A percentile compares a stretch with the other conserved stretches of the same genome.
Conservation (phyloP, 1,140 invertebrate genomes). For the Drosophila tropicalis region DNA sequence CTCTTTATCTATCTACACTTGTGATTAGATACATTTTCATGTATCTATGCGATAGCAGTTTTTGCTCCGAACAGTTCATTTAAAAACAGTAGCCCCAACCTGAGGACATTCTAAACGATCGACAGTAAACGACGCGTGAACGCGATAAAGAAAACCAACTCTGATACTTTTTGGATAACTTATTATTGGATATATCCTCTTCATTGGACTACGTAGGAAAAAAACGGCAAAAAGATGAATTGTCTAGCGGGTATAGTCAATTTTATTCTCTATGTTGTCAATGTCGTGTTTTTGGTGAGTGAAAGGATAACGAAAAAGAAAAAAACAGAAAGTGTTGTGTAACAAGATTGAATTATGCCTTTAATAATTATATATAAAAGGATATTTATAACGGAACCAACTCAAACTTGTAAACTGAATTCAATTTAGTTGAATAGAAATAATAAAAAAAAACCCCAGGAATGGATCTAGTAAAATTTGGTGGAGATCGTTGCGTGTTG, state of each 20-base stretch:
- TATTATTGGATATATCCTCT: not conserved
- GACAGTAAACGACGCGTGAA: slow-evolving; percentile 65
- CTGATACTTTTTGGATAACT: slow-evolving; percentile 14
- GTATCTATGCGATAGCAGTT: slow-evolving; percentile 41
- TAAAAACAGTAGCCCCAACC: slow-evolving; percentile 53
- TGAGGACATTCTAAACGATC: slow-evolving; percentile 61
- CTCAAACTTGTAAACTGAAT: too few relatives aligned
- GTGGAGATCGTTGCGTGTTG: too few relatives aligned
- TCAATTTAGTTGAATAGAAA: too few relatives aligned
- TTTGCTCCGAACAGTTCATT: slow-evolving; percentile 27
- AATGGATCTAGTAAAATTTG: too few relatives aligned
- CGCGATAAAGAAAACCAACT: slow-evolving; percentile 54
- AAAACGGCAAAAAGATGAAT: slow-evolving; percentile 57
- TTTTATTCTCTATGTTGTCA: slow-evolving; percentile 64
- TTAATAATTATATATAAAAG: too few relatives aligned
- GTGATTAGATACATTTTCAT: slow-evolving; percentile 25
- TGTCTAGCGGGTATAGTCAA: slow-evolving; percentile 65
- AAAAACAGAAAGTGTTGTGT: not conserved
- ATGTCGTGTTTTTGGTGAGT: slow-evolving; percentile 74
- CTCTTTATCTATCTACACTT: slow-evolving; percentile 33
- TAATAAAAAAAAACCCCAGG: too few relatives aligned
- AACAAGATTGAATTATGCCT: not conserved
- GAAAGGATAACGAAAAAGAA: not conserved
- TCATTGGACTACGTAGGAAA: slow-evolving; percentile 16
- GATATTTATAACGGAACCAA: too few relatives aligned